phyloP scores from a whole-genome alignment of 2,888 invertebrate species.

The Odiellus spinosus region DNA sequence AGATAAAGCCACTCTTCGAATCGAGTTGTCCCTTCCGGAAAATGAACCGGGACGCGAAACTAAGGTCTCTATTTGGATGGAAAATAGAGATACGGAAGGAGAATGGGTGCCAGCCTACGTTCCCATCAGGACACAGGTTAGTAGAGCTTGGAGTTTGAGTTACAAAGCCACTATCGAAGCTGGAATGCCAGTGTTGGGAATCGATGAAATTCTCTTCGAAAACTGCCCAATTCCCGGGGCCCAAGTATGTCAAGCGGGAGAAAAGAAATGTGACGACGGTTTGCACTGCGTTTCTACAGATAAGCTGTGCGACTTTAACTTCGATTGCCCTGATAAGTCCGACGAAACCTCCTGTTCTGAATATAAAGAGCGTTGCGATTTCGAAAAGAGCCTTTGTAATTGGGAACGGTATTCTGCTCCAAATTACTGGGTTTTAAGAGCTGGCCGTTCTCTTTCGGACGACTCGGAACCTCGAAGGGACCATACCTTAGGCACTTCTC shows the following conservation, averaged over 20 bases:
- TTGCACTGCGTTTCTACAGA: conserved; percentile 11
- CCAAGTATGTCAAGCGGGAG: conserved; percentile 6
- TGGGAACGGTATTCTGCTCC: too few species aligned
- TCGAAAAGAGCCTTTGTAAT: conserved; percentile 9
- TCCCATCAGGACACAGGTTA: conserved; percentile 5
- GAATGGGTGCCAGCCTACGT: conserved; percentile 6
- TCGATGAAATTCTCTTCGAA: conserved; percentile 14
- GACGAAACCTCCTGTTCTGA: conserved; percentile 14
- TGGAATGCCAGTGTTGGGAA: conserved; percentile 10
- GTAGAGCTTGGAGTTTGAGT: conserved; percentile 13
- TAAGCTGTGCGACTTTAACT: conserved; percentile 11
- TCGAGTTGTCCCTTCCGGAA: conserved; percentile 4
- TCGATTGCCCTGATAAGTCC: conserved; percentile 14
- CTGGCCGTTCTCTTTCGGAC: conserved; percentile 7
- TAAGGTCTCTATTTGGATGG: conserved; percentile 7
- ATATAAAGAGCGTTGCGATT: conserved; percentile 14
- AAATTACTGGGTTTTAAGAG: conserved; percentile 6
- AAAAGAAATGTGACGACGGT: conserved; percentile 8
- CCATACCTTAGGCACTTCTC: conserved; percentile 11
- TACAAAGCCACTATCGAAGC: conserved; percentile 12
- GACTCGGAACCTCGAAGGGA: conserved; percentile 13
- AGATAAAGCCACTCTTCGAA: conserved; percentile 8
- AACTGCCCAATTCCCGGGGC: conserved; percentile 12
- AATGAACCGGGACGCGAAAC: not conserved
- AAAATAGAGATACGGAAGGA: conserved; percentile 6